Evolutionary conservation across 2,888 invertebrate genomes (phyloP).

Genomic region (Ormyrus thymus): DNA sequence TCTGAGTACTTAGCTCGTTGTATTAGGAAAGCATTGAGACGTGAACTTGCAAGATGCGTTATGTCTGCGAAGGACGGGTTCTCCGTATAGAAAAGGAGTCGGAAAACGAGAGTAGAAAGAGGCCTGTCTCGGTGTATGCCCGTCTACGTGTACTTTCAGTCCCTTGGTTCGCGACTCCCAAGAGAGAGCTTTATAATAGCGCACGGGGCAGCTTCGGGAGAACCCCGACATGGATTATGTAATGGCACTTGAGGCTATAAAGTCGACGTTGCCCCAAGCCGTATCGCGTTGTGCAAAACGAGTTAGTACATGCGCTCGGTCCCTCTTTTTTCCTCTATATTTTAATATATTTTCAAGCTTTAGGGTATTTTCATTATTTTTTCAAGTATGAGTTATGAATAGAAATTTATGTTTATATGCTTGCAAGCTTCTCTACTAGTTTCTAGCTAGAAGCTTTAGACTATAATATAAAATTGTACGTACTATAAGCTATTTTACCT

Average conservation of each 20-base stretch:
- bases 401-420: too few species aligned
- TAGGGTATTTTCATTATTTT: neutral
- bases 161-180: neutral
- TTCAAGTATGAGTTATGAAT: too few species aligned
- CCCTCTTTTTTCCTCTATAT: neutral
- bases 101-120: neutral
- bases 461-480: too few species aligned
- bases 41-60: neutral
- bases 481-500: too few species aligned
- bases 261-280: neutral
- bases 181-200: constrained; percentile 35
- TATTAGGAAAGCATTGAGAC: too few species aligned
- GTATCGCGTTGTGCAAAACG: neutral
- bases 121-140: neutral
- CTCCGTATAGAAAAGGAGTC: neutral
- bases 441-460: too few species aligned
- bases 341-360: neutral
- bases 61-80: neutral
- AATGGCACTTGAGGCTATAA: constrained; percentile 42
- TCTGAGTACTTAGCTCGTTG: too few species aligned
- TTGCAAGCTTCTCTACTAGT: too few species aligned
- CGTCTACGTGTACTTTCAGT: too few species aligned
- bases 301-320: neutral
- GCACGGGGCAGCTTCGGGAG: neutral
- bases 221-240: constrained; percentile 42